Conservation (phyloP, 2,888 invertebrate species). For the Hofmannophila pseudospretella region DNA sequence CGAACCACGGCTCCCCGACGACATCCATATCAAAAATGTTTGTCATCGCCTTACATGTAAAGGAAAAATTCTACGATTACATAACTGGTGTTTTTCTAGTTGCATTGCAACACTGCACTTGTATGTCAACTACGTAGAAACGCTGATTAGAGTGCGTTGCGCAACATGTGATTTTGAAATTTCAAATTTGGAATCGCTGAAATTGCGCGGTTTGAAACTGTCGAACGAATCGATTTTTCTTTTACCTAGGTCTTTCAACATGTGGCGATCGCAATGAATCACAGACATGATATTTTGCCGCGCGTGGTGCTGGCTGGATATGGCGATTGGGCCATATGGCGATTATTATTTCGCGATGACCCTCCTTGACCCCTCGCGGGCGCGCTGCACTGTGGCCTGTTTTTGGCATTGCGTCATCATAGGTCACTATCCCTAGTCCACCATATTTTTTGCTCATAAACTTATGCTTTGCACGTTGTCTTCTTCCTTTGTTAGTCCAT, state of each 20-base stretch:
- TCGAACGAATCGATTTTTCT: background rate
- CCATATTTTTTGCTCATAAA: slow-evolving; percentile 69
- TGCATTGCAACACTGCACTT: slow-evolving; percentile 21
- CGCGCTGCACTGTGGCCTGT: slow-evolving; percentile 19
- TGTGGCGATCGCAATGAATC: slow-evolving; percentile 26
- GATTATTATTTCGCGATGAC: slow-evolving; percentile 60
- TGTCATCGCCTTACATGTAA: slow-evolving; percentile 8
- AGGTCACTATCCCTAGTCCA: slow-evolving; percentile 69
- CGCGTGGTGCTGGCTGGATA: slow-evolving; percentile 39
- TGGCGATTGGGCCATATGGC: slow-evolving; percentile 46
- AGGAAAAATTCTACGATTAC: slow-evolving; percentile 10
- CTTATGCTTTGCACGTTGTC: slow-evolving; percentile 62
- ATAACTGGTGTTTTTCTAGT: slow-evolving; percentile 6
- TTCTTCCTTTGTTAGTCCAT: slow-evolving; percentile 69
- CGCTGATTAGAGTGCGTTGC: slow-evolving; percentile 16
- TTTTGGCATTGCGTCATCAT: slow-evolving; percentile 73
- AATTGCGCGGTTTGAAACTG: slow-evolving; percentile 10
- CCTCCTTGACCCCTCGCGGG: slow-evolving; percentile 64
- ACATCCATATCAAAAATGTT: slow-evolving; percentile 44
- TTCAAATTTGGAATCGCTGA: slow-evolving; percentile 20
- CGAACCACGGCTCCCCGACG: slow-evolving; percentile 42
- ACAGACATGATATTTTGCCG: slow-evolving; percentile 27
- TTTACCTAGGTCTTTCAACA: slow-evolving; percentile 16
- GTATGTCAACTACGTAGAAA: slow-evolving; percentile 11
- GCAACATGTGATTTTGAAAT: slow-evolving; percentile 23